Conservation (phyloP, 1,140 invertebrate genomes). For the Drosophila chauvacae region DNA sequence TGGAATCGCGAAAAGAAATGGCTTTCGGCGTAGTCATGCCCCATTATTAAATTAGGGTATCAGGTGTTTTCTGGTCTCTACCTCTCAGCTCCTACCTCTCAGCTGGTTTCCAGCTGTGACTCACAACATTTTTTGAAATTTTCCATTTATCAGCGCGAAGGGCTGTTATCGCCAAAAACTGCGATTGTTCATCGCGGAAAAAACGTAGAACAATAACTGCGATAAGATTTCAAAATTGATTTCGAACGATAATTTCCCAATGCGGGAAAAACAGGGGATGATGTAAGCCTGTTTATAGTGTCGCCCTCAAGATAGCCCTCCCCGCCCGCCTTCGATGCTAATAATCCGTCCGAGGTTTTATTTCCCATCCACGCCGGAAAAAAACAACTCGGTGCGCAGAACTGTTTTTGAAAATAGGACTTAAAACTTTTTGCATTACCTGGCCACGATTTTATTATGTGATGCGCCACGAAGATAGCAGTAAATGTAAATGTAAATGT, state of each 20-base stretch:
- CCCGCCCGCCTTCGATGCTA: slow-evolving; percentile 2
- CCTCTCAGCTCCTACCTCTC: not conserved
- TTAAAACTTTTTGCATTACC: slow-evolving; percentile 49
- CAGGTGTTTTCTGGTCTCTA: not conserved
- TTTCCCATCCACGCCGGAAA: slow-evolving; percentile 19
- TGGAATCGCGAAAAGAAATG: not conserved
- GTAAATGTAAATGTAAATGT: slow-evolving; percentile 39
- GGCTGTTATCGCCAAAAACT: slow-evolving; percentile 22
- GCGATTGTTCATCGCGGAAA: slow-evolving; percentile 34
- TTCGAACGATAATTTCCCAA: slow-evolving; percentile 14
- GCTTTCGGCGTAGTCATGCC: not conserved
- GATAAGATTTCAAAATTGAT: slow-evolving; percentile 28
- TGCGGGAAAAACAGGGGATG: slow-evolving; percentile 28
- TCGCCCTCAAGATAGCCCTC: slow-evolving; percentile 1
- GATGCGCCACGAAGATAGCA: slow-evolving; percentile 28
- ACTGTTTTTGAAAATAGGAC: slow-evolving; percentile 27
- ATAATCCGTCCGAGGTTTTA: slow-evolving; percentile 4
- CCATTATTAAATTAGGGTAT: slow-evolving; percentile 1
- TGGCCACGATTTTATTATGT: slow-evolving; percentile 28
- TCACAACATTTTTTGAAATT: slow-evolving; percentile 15
- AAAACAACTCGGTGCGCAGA: slow-evolving; percentile 13
- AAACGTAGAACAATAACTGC: slow-evolving; percentile 11
- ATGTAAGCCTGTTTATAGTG: slow-evolving; percentile 19
- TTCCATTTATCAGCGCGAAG: slow-evolving; percentile 28
- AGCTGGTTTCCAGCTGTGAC: slow-evolving; percentile 13